These are phyloP conservation scores for Agonum fuliginosum DNA, from an alignment of 2,888 invertebrate species.

Conservation along the genomic window DNA sequence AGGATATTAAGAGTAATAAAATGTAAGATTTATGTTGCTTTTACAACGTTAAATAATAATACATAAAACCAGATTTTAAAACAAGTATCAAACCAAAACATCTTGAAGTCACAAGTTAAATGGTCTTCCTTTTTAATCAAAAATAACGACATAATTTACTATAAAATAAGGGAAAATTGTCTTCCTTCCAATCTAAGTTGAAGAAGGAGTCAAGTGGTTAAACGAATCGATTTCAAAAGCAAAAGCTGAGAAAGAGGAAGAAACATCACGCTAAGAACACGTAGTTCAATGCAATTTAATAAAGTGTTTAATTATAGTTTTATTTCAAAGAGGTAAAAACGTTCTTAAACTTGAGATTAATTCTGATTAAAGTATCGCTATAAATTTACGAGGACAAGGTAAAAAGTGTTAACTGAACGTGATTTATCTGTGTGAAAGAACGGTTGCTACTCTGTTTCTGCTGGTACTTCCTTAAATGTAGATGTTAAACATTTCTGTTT, in stretches of 20 bases:
- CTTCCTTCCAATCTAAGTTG: neutral
- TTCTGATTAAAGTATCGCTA: conserved; percentile 3
- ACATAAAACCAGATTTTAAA: no score
- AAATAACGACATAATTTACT: neutral
- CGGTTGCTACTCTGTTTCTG: neutral
- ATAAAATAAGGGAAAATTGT: neutral
- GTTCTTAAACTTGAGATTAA: neutral
- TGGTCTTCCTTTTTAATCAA: no score
- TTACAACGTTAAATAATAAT: no score
- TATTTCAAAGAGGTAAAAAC: neutral
- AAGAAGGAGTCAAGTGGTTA: neutral
- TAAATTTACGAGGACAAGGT: neutral
- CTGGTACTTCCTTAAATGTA: neutral
- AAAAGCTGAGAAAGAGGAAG: neutral
- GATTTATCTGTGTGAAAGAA: neutral
- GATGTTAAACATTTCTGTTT: neutral
- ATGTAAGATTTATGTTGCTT: no score
- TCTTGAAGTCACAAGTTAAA: no score
- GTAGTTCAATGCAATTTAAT: conserved; percentile 4
- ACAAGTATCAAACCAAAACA: no score
- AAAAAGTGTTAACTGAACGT: conserved; percentile 20
- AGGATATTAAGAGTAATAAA: no score
- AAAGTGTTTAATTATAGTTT: conserved; percentile 20
- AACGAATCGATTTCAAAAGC: neutral
- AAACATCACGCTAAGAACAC: neutral